Evolutionary conservation across 2,797 vertebrate genomes (phyloP).

Genomic region (Melanotaenia boesemani): DNA sequence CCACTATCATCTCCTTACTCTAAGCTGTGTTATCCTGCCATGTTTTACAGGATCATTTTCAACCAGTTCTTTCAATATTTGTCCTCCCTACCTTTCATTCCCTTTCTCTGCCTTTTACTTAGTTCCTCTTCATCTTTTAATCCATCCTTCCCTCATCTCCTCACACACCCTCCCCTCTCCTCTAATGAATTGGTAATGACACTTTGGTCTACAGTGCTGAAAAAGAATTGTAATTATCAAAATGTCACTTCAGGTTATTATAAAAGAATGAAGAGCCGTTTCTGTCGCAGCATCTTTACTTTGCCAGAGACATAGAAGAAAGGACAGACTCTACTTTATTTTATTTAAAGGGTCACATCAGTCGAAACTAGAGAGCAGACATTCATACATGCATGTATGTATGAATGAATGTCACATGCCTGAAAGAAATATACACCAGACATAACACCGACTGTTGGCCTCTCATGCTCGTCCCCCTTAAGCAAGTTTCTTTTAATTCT

Average conservation of each 20-base stretch:
- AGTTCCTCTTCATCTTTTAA: constrained; percentile 8
- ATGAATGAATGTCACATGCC: not conserved
- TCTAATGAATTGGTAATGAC: constrained; percentile 74
- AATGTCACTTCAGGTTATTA: constrained; percentile 76
- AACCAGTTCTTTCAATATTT: not conserved
- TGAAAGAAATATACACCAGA: not conserved
- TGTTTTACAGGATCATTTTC: not conserved
- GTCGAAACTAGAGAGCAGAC: constrained; percentile 1
- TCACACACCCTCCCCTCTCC: not conserved
- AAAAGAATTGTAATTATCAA: constrained; percentile 77
- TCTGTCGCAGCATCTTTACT: constrained; percentile 49
- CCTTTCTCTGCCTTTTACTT: not conserved
- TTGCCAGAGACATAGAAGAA: constrained; percentile 25
- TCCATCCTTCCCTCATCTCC: not conserved
- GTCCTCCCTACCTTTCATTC: not conserved
- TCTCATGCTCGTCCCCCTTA: not conserved
- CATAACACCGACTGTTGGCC: not conserved
- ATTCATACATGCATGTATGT: not conserved
- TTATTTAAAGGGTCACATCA: constrained; percentile 36
- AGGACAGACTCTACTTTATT: constrained; percentile 23
- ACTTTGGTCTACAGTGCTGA: constrained; percentile 64
- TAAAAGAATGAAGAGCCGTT: constrained; percentile 44
- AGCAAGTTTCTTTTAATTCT: not conserved
- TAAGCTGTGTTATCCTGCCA: constrained; percentile 5
- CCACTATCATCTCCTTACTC: constrained; percentile 22